Percentiles rank a stretch among this genome's conserved stretches.
phyloP scores from a whole-genome alignment of 2,113 vertebrate species.

The Sus scrofa region DNA sequence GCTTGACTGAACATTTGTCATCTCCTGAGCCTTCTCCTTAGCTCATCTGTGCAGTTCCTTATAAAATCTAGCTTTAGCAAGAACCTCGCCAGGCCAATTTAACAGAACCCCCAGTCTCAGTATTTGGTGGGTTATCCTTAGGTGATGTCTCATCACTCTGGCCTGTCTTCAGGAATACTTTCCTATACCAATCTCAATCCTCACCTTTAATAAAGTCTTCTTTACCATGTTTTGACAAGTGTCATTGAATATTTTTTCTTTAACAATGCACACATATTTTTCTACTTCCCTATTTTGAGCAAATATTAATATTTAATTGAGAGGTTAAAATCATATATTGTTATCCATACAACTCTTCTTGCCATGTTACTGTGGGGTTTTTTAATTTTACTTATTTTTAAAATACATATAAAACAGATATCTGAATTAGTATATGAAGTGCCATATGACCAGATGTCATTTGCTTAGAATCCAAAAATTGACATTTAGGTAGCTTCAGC shows the following conservation, averaged over 20 bases:
- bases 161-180: neutral
- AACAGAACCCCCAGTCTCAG: neutral
- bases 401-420: slow-evolving; percentile 56
- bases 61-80: slow-evolving; percentile 9
- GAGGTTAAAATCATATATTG: slow-evolving; percentile 22
- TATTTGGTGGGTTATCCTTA: neutral
- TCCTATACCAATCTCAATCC: neutral
- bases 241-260: slow-evolving; percentile 18
- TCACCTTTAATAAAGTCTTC: neutral
- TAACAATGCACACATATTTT: slow-evolving; percentile 26
- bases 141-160: neutral
- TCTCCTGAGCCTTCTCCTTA: neutral
- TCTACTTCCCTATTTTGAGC: slow-evolving; percentile 53
- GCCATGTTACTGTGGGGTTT: neutral
- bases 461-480: neutral
- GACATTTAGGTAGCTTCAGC: slow-evolving; percentile 8
- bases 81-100: neutral
- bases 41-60: neutral
- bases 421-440: slow-evolving; percentile 14
- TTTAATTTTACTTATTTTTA: slow-evolving; percentile 48
- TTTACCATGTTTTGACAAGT: slow-evolving; percentile 10
- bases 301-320: slow-evolving; percentile 50
- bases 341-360: slow-evolving; percentile 14
- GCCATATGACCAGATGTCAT: neutral
- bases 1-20: neutral